These are phyloP conservation scores for Pheucticus melanocephalus DNA, from an alignment of 2,113 vertebrate genomes.

Conservation along the genomic window DNA sequence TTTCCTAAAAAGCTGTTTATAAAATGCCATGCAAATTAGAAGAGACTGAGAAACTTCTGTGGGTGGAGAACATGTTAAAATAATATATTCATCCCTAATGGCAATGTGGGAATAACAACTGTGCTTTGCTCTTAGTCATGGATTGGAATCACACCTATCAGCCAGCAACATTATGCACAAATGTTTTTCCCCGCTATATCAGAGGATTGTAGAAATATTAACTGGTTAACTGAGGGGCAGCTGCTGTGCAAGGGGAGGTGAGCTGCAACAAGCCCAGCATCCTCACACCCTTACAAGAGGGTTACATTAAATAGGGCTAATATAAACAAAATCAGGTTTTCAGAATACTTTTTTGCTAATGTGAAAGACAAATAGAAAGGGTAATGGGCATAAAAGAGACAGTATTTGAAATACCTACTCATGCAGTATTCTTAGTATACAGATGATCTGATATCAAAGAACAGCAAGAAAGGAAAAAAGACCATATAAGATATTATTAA, in stretches of 20 bases:
- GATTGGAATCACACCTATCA: background rate
- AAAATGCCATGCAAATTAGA: background rate
- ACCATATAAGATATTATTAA: background rate
- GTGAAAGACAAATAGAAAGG: background rate
- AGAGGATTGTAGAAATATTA: background rate
- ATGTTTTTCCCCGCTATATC: fast-evolving
- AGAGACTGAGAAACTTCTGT: background rate
- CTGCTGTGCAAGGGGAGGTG: background rate
- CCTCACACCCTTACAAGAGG: background rate
- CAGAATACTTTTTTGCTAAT: background rate
- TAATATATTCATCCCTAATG: background rate
- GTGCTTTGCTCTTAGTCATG: background rate
- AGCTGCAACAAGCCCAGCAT: background rate
- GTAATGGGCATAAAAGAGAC: background rate
- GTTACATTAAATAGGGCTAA: background rate
- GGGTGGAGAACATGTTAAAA: background rate
- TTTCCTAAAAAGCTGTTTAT: constrained; percentile 41
- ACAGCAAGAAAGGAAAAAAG: background rate
- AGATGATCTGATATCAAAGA: background rate
- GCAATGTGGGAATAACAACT: background rate
- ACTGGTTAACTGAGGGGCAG: fast-evolving
- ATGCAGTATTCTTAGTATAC: background rate
- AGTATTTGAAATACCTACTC: background rate
- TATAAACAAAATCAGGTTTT: background rate
- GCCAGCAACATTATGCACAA: background rate